Evolutionary conservation across 2,113 vertebrate genomes (phyloP), one percentile per base, ranked within the genome.

Genomic region (Colossoma macropomum): DNA sequence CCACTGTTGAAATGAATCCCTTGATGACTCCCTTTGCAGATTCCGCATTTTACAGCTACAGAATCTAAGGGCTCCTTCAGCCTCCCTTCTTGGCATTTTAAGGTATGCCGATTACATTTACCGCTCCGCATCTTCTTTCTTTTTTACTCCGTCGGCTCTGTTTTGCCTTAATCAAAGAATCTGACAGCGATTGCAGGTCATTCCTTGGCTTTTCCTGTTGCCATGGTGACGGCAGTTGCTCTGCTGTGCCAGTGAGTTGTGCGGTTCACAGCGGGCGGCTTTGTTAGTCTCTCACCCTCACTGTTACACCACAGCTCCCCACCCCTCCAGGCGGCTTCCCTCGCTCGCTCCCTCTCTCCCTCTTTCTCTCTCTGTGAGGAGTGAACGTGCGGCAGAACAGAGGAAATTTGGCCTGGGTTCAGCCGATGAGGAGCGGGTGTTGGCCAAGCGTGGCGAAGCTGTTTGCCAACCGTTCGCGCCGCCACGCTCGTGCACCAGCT

Each of bases 141-240:
- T 75, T 72, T 16, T 13, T 38, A 21, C 30, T 41, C 19, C 27
- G 13, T 60, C 84, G 6, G 77, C 52, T 85, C 78, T 75, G 77
- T 77, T 77, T 86, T 59, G 60, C 75, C 82, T 86, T 88, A 90
- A 87, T 90, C 85, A 89, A 86, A 69, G 80, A 83, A 84, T 87
- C 78, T 69, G 27, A 60, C 84, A 78, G 75, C 56, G 79, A 84
- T 89, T 82, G 81, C 77, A 88, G 88, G 87, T 82, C 90, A 89
- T 88, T 82, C 82, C 41, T 41, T 72, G 48, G 77, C 62, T 78
- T 77, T 77, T 73, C 75, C 56, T 79, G 91, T 94, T 88, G 68
- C 92, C 86, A 91, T 93, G 89, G 91, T 84, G 88, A 95, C 89
- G 82, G 75, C 62, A 48, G 78, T 38, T 27, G 32, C 68, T 62